Base-by-base conservation (phyloP, 2,797 vertebrate genomes). In the Rachycentron canadum region DNA sequence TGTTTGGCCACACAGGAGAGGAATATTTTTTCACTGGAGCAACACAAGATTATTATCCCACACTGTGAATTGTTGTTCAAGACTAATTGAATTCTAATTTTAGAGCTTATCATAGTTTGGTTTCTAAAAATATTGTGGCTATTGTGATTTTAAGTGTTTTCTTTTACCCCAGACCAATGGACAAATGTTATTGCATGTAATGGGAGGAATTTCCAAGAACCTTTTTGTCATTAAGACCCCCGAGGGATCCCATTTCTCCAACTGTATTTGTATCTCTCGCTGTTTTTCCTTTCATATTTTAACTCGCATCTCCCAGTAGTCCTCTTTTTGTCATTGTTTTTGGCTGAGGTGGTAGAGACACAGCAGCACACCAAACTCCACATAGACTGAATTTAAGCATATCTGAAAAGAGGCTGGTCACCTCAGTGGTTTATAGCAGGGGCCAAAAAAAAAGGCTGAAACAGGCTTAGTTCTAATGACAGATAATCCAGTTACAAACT, bases 401-500 rank as follows among this genome's bases (percentile, higher is more conserved):
- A 75, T 89, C 85, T 87, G 67, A 88, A 74, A 75, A 75, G 63
- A 78, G 63, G 53, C 62, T 74, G 74, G 84, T 88, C 84, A 82
- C 83, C 77, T 86, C 84, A 86, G 83, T 89, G 81, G 89, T 89
- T 84, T 49, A n/a, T n/a, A 88, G 68, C 86, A 73, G 81, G 73
- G 81, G 83, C 78, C 81, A 55, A 45, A 81, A 71, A 75, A 78
- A 75, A 67, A 86, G 64, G 61, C 76, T 89, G 70, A 86, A 86
- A 87, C 72, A 65, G 86, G 90, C 87, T 93, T 91, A 91, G 82
- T 86, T 80, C 79, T 92, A 90, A 92, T 90, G 90, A 89, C 84
- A 91, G 86, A 91, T 94, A 93, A 95, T 95, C 92, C 88, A 83
- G 89, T 94, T 93, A 93, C 88, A 94, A 94, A 93, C 86, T 89